Conservation (phyloP, 2,797 vertebrate species). For the Heterohyrax brucei region DNA sequence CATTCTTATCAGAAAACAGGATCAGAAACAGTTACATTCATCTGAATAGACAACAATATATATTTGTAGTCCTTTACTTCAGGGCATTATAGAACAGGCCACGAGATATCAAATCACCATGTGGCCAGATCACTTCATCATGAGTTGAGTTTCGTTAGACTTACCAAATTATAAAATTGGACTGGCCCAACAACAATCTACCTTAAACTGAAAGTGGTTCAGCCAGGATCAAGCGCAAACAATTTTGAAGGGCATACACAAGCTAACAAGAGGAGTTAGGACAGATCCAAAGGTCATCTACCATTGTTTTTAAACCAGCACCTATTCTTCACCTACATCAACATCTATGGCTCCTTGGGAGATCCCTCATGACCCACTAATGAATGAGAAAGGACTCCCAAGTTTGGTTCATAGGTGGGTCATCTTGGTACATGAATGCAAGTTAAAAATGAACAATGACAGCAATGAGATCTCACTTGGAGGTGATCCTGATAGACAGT, state of each 20-base stretch:
- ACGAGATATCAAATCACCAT: conserved; percentile 31
- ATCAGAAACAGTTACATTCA: conserved; percentile 55
- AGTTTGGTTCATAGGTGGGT: not conserved
- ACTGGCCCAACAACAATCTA: conserved; percentile 8
- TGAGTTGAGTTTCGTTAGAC: conserved; percentile 25
- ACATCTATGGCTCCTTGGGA: not conserved
- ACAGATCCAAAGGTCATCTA: not conserved
- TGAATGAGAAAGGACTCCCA: not conserved
- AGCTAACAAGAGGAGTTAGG: not conserved
- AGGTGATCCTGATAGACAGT: not conserved
- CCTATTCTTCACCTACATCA: not conserved
- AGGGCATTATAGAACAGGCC: conserved; percentile 33
- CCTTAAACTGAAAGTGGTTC: conserved; percentile 59
- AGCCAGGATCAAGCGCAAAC: not conserved
- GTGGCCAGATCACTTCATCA: not conserved
- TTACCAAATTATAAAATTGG: conserved; percentile 64
- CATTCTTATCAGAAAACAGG: conserved; percentile 44
- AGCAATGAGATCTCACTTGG: not conserved
- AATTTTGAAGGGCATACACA: not conserved
- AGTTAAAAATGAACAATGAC: not conserved
- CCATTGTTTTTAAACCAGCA: not conserved
- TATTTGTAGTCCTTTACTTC: conserved; percentile 3
- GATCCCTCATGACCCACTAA: not conserved
- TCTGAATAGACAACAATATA: conserved; percentile 42
- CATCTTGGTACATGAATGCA: not conserved